Base-by-base conservation (phyloP, 2,797 vertebrate species). In the Acrossocheilus fasciatus region DNA sequence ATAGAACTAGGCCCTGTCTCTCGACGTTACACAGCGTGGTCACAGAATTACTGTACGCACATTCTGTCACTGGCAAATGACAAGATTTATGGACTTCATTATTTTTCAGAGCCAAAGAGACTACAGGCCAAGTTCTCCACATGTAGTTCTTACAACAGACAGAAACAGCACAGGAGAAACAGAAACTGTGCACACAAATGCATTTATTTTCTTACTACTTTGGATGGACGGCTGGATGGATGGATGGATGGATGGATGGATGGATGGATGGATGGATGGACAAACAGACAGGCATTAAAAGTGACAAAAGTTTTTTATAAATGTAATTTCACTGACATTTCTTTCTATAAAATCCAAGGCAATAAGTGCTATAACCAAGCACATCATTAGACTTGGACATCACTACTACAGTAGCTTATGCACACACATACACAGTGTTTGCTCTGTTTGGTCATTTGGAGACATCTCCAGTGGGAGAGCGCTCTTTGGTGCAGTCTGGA, bases 1-100 rank as follows among this genome's bases (percentile, higher is more conserved):
- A 77, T 78, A 72, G 86, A 76, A 80, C 54, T 81, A 80, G 54
- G 74, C 11, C 43, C 69, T 30, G 50, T 86, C 75, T 88, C 50
- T 73, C 4, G 30, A 72, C 39, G 80, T 85, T 87, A 88, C 78
- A 81, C 79, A 87, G 64, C 11, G 4, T 83, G 75, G 66, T 87
- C 83, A 83, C 83, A 86, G 43, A 87, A 87, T 90, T 69, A 88
- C 80, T 87, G 80, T 85, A 34, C 9, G 41, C 73, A 75, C 82
- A 74, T 85, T 88, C 80, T 84, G 70, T 83, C 88, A 84, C 78
- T 77, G 76, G 74, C 72, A 89, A 89, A 89, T 88, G 70, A 86
- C 85, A 86, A 80, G 80, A 91, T 80, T 82, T 87, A 90, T 89
- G 85, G 83, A 82, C 89, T 88, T 85, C 74, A 85, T 89, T 88